Conservation (phyloP, 2,888 invertebrate genomes). For the Prosopocoilus inquinatus region DNA sequence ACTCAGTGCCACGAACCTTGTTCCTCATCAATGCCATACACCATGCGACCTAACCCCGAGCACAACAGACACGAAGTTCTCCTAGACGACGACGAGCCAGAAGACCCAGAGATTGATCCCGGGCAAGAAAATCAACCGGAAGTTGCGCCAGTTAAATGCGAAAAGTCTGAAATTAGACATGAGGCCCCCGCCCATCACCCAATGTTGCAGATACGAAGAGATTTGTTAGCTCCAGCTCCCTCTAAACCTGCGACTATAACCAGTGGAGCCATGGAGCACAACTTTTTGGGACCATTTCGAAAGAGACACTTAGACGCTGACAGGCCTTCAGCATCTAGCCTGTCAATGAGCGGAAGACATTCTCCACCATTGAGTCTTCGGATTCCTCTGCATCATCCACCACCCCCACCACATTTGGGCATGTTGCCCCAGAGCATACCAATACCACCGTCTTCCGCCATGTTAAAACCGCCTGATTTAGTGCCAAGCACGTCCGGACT, state of each 20-base stretch:
- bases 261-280: slow-evolving; percentile 52
- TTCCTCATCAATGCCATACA: slow-evolving; percentile 57
- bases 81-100: slow-evolving; percentile 43
- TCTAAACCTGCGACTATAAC: slow-evolving; percentile 46
- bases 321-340: slow-evolving; percentile 41
- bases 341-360: slow-evolving; percentile 39
- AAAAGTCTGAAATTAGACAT: slow-evolving; percentile 58
- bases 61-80: slow-evolving; percentile 49
- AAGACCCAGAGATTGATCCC: slow-evolving; percentile 45
- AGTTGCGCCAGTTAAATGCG: slow-evolving; percentile 59
- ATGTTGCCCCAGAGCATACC: slow-evolving; percentile 34
- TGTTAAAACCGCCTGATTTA: slow-evolving; percentile 47
- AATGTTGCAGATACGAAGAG: slow-evolving; percentile 71
- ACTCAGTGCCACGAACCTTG: slow-evolving; percentile 64
- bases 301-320: slow-evolving; percentile 60
- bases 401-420: slow-evolving; percentile 27
- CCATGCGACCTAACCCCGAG: slow-evolving; percentile 69
- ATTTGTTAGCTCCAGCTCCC: slow-evolving; percentile 58
- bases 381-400: slow-evolving; percentile 34
- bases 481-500: slow-evolving; percentile 43
- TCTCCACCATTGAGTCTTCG: slow-evolving; percentile 42
- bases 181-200: slow-evolving; percentile 32
- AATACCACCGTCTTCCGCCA: slow-evolving; percentile 33
- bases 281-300: slow-evolving; percentile 56
- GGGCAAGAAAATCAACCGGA: slow-evolving; percentile 48